These are phyloP conservation scores for Tinea trinotella DNA, from an alignment of 2,888 invertebrate species.

Conservation along the genomic window DNA sequence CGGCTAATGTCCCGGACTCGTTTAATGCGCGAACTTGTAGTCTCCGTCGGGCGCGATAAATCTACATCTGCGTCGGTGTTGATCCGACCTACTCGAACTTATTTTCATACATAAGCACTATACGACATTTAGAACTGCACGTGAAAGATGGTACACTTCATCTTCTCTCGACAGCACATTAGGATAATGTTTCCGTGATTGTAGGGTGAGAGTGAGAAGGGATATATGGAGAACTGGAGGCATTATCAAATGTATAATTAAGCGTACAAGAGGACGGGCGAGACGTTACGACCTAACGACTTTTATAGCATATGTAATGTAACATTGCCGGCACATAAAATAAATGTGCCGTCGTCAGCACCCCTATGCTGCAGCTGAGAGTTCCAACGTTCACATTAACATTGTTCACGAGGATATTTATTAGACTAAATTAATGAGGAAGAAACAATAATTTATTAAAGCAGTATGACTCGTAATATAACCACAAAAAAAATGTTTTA, in stretches of 20 bases:
- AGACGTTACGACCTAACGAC: conserved; percentile 70
- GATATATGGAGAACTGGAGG: background rate
- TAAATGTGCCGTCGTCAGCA: conserved; percentile 63
- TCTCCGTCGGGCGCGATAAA: conserved; percentile 68
- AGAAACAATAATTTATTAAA: background rate
- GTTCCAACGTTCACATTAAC: conserved; percentile 33
- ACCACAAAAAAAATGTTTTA: background rate
- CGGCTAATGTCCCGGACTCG: conserved; percentile 70
- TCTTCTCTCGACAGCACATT: background rate
- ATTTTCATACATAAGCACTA: background rate
- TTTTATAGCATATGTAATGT: conserved; percentile 72
- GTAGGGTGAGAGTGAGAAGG: background rate
- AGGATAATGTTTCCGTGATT: background rate
- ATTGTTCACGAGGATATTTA: background rate
- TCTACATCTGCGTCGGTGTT: conserved; percentile 46
- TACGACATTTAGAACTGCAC: background rate
- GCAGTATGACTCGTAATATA: too few relatives aligned
- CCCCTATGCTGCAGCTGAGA: conserved; percentile 27
- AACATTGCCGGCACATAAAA: conserved; percentile 71
- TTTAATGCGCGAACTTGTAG: conserved; percentile 71
- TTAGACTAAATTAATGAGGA: background rate
- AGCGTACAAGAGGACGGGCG: conserved; percentile 65
- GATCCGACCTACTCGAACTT: background rate
- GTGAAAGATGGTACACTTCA: background rate
- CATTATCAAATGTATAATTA: conserved; percentile 51